Evolutionary conservation across 2,888 invertebrate genomes (phyloP).

Genomic region (Syritta pipiens): DNA sequence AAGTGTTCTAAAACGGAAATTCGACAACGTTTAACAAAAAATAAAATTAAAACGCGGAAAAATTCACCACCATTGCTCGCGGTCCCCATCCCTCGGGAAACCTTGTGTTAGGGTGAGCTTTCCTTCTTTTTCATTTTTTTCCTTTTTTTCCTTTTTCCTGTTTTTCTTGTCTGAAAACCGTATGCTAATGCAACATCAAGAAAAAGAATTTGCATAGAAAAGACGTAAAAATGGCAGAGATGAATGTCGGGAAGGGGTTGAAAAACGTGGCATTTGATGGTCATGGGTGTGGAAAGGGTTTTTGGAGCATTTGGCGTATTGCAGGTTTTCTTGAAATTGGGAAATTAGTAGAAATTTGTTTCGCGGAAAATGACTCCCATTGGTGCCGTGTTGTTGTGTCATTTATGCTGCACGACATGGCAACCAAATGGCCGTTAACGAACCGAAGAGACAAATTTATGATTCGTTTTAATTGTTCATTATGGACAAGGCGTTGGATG

Average conservation of each 20-base stretch:
- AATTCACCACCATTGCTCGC: slow-evolving; percentile 54
- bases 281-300: slow-evolving; percentile 57
- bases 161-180: slow-evolving; percentile 45
- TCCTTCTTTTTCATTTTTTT: no score
- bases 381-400: slow-evolving; percentile 66
- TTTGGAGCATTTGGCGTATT: slow-evolving; percentile 38
- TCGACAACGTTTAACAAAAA: slow-evolving; percentile 69
- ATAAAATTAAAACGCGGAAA: slow-evolving; percentile 70
- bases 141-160: neutral
- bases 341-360: slow-evolving; percentile 66
- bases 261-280: slow-evolving; percentile 23
- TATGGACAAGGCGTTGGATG: slow-evolving; percentile 14
- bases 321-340: slow-evolving; percentile 57
- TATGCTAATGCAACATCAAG: slow-evolving; percentile 66
- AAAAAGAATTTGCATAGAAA: slow-evolving; percentile 69
- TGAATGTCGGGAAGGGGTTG: slow-evolving; percentile 61
- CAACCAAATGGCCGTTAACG: slow-evolving; percentile 67
- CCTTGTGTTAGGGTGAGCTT: slow-evolving; percentile 17
- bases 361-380: slow-evolving; percentile 61
- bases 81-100: neutral
- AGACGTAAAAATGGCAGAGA: slow-evolving; percentile 69
- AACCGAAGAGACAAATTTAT: slow-evolving; percentile 64
- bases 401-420: slow-evolving; percentile 53
- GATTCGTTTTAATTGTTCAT: slow-evolving; percentile 56
- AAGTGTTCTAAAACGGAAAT: slow-evolving; percentile 67